A percentile compares a stretch with the other conserved stretches of the same genome.
Conservation (phyloP, 2,888 invertebrate genomes). For the Lypha dubia region DNA sequence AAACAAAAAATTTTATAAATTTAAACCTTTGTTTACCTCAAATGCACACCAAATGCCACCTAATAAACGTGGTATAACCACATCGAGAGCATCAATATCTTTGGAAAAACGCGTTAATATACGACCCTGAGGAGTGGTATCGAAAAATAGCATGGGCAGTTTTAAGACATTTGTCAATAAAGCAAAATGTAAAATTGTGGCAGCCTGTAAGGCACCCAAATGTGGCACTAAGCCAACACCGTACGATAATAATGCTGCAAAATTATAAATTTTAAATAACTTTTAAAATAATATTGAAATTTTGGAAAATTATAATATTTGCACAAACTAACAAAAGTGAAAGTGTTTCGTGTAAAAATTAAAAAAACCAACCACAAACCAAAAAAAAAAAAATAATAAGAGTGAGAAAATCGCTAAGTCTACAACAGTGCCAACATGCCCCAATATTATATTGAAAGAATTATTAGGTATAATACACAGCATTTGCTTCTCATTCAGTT, state of each 20-base stretch:
- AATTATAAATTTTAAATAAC: conserved; percentile 39
- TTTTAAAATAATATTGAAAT: conserved; percentile 8
- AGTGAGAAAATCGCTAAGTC: conserved; percentile 1
- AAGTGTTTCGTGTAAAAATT: neutral
- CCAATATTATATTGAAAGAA: neutral
- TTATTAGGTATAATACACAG: neutral
- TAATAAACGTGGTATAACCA: conserved; percentile 82
- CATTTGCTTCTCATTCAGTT: too few relatives aligned
- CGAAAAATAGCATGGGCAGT: conserved; percentile 85
- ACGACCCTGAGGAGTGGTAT: conserved; percentile 86
- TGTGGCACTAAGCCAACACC: conserved; percentile 62
- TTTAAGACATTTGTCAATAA: conserved; percentile 84
- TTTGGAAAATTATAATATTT: neutral
- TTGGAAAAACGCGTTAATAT: conserved; percentile 84
- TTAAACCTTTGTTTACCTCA: conserved; percentile 82
- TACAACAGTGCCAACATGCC: neutral
- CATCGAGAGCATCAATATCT: conserved; percentile 82
- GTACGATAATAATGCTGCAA: conserved; percentile 67
- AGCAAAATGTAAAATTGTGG: conserved; percentile 62
- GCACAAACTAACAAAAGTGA: neutral
- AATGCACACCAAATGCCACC: conserved; percentile 85
- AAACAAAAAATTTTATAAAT: neutral
- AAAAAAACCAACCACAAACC: neutral
- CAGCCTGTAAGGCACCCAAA: conserved; percentile 67
- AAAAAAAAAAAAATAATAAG: conserved; percentile 7